Evolutionary conservation across 2,797 vertebrate genomes (phyloP).

Genomic region (Chelidonichthys spinosus): DNA sequence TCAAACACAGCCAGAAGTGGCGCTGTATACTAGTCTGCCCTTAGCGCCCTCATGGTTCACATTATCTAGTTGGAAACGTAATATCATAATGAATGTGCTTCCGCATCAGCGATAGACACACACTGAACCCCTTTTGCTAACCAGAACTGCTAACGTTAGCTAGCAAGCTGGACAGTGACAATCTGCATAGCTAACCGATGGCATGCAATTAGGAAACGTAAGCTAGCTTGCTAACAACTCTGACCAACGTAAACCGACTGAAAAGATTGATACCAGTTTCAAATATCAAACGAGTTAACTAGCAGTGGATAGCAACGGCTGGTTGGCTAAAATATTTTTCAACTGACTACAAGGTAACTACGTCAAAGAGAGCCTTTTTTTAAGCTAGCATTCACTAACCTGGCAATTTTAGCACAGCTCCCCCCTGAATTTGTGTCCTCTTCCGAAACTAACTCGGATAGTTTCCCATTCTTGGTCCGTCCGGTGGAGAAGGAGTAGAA

Average conservation of each 20-base stretch:
- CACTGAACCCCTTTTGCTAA: constrained; percentile 56
- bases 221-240: constrained; percentile 41
- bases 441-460: constrained; percentile 73
- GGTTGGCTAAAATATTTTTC: constrained; percentile 34
- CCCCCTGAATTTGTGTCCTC: constrained; percentile 55
- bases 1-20: constrained; percentile 19
- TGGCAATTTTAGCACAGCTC: constrained; percentile 70
- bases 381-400: constrained; percentile 74
- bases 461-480: constrained; percentile 72
- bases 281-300: neutral
- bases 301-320: neutral
- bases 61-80: neutral
- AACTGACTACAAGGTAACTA: constrained; percentile 25
- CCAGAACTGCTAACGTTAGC: constrained; percentile 72
- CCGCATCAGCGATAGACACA: constrained; percentile 53
- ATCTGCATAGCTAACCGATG: constrained; percentile 52
- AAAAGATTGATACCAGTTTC: neutral
- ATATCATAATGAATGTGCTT: constrained; percentile 2
- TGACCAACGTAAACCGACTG: neutral
- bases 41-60: neutral
- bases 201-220: constrained; percentile 38
- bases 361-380: constrained; percentile 18
- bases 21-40: constrained; percentile 1
- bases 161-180: constrained; percentile 65
- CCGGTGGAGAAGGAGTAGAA: constrained; percentile 35